Percentiles rank a stretch among this genome's conserved stretches.
Conservation (phyloP, 2,113 vertebrate species). For the Trochalopteron elliotii region DNA sequence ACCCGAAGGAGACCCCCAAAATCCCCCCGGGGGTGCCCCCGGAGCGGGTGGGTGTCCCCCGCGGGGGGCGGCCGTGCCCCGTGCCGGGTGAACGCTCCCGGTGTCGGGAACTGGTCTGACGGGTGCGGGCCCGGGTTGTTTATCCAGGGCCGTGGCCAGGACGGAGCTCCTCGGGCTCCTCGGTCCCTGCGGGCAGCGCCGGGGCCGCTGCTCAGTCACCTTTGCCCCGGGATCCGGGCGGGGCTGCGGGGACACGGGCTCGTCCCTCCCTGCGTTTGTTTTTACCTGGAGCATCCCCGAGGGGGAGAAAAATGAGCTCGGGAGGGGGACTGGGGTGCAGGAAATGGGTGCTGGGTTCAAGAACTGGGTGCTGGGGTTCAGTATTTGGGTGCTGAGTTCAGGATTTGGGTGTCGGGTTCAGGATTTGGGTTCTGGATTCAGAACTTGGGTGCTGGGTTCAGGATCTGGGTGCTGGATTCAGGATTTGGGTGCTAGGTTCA, state of each 20-base stretch:
- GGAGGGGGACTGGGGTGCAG: background rate
- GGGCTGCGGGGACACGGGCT: accelerated
- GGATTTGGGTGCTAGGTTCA: background rate
- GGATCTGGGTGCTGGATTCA: background rate
- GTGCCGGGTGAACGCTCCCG: background rate
- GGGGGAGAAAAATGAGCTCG: background rate
- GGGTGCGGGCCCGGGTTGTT: background rate
- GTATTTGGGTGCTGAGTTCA: accelerated
- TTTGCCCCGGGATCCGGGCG: background rate
- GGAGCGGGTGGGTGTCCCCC: background rate
- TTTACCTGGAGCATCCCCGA: background rate
- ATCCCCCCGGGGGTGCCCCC: accelerated
- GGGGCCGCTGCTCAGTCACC: background rate
- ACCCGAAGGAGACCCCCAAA: background rate
- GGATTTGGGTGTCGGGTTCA: accelerated
- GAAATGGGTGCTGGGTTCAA: background rate
- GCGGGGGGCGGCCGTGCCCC: background rate
- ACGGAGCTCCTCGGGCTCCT: background rate
- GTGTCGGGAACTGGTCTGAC: background rate
- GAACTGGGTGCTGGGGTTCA: background rate
- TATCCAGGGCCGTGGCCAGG: background rate
- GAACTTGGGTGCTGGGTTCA: background rate
- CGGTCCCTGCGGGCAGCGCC: background rate
- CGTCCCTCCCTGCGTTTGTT: accelerated
- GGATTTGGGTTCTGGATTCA: background rate